phyloP scores from a whole-genome alignment of 2,797 vertebrate species.

The Tiaroga cobitis region DNA sequence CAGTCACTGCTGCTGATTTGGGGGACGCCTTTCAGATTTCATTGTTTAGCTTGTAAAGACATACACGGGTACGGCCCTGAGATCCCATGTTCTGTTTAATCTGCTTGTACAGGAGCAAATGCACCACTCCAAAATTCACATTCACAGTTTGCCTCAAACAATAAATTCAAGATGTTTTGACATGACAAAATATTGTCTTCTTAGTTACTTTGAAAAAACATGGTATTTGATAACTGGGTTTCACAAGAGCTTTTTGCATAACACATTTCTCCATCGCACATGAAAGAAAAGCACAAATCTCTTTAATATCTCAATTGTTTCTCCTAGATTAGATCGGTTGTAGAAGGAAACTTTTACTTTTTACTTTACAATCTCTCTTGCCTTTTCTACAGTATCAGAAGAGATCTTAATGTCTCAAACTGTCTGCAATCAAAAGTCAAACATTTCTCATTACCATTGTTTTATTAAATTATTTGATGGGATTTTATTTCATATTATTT shows the following conservation, averaged over 20 bases:
- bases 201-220: not conserved
- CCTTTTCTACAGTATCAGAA: not conserved
- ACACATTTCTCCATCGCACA: not conserved
- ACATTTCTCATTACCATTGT: not conserved
- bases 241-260: not conserved
- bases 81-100: not conserved
- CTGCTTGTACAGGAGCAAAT: slow-evolving; percentile 19
- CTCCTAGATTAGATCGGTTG: not conserved
- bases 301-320: not conserved
- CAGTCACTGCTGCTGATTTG: slow-evolving; percentile 6
- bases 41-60: slow-evolving; percentile 34
- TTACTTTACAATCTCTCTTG: not conserved
- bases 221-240: not conserved
- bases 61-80: not conserved
- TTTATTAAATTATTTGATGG: not conserved
- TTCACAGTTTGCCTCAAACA: not conserved
- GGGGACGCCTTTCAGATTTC: slow-evolving; percentile 27
- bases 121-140: not conserved
- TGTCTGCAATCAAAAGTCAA: not conserved
- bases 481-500: not conserved
- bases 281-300: not conserved
- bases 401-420: not conserved
- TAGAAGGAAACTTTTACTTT: not conserved
- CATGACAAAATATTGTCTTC: not conserved
- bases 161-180: slow-evolving; percentile 11